Conservation (phyloP, 2,797 vertebrate genomes). For the Cheracebus regulus region DNA sequence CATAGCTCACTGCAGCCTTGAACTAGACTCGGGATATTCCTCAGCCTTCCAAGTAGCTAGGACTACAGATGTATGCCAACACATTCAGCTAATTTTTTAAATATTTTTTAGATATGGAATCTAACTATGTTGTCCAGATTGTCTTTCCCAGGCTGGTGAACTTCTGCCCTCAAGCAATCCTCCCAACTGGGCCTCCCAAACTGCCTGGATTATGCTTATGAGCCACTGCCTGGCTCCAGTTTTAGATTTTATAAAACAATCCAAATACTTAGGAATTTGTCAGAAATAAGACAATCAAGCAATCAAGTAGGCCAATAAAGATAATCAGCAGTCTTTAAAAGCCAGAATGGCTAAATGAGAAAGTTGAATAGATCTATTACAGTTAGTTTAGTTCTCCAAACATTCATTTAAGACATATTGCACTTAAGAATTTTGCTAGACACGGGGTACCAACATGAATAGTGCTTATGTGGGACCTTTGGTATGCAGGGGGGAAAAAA, state of each 20-base stretch:
- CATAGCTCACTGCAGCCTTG: background rate
- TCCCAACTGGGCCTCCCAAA: background rate
- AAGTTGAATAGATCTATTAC: background rate
- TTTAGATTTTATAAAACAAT: background rate
- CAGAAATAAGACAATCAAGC: background rate
- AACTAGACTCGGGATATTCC: background rate
- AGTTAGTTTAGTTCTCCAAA: background rate
- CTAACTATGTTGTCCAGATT: background rate
- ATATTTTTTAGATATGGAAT: background rate
- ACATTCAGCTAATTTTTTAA: background rate
- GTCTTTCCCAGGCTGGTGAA: background rate
- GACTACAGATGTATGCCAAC: background rate
- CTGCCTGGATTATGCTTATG: background rate
- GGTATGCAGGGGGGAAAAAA: background rate
- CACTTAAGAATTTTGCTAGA: background rate
- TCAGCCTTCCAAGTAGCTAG: background rate
- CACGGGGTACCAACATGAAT: background rate
- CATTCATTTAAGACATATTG: background rate
- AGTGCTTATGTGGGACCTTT: background rate
- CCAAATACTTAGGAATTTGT: background rate
- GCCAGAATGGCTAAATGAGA: background rate
- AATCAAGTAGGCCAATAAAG: background rate
- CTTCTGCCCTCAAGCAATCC: background rate
- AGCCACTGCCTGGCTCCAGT: background rate
- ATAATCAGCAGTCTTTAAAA: background rate